Evolutionary conservation across 2,888 invertebrate species (phyloP).

Genomic region (Clivina fossor): DNA sequence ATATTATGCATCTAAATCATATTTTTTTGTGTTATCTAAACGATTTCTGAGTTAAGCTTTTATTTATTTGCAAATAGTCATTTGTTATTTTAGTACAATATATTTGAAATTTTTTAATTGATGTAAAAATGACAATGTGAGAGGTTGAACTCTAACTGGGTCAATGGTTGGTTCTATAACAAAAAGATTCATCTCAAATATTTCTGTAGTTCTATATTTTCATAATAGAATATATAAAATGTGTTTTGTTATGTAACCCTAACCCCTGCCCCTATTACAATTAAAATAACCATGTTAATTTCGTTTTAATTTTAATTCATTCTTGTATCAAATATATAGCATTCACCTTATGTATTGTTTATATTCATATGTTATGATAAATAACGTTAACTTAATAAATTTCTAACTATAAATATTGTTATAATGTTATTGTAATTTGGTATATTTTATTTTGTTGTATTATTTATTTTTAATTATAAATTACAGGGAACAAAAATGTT

Average conservation of each 20-base stretch:
- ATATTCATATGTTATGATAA: conserved; percentile 20
- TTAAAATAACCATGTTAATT: no score
- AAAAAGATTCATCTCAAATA: conserved; percentile 3
- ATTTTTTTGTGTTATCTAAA: no score
- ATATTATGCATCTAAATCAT: background rate
- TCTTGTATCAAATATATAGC: conserved; percentile 13
- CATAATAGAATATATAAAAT: conserved; percentile 9
- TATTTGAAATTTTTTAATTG: conserved; percentile 1
- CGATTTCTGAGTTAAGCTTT: no score
- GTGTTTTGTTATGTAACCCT: conserved; percentile 6
- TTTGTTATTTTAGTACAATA: conserved; percentile 3
- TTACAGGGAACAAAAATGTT: no score
- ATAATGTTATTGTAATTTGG: conserved; percentile 13
- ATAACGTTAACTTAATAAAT: conserved; percentile 14
- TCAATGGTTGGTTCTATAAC: no score
- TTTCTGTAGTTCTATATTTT: conserved; percentile 12
- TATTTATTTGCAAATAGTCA: conserved; percentile 9
- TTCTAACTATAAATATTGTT: conserved; percentile 16
- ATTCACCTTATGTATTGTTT: conserved; percentile 15
- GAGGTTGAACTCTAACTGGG: no score
- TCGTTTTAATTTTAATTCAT: background rate
- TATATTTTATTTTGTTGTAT: no score
- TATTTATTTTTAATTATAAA: no score
- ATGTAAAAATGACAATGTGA: conserved; percentile 12
- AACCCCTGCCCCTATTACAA: no score